phyloP scores from a whole-genome alignment of 64 coral and sea anemone genomes.

The Montipora sp. region DNA sequence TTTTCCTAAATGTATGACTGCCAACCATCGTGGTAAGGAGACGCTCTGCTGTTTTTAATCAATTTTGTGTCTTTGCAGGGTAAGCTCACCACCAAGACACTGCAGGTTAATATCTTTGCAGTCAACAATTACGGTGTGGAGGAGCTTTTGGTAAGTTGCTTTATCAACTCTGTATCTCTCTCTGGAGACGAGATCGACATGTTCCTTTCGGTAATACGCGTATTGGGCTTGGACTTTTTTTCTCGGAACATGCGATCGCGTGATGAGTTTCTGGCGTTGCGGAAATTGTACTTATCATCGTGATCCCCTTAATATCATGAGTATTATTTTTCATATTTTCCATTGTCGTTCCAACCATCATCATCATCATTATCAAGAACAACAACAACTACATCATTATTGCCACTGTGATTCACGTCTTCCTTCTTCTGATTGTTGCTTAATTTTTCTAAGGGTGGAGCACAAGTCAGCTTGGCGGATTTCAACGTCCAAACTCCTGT shows the following conservation, averaged over 20 bases:
- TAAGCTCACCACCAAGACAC: constrained; percentile 73
- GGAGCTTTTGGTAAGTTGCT: constrained; percentile 79
- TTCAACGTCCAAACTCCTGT: constrained; percentile 86
- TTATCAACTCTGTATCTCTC: background rate
- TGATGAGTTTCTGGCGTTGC: too few relatives aligned
- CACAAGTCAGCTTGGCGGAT: constrained; percentile 92
- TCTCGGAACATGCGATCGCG: background rate
- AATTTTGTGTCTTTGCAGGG: constrained; percentile 52
- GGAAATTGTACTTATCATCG: too few relatives aligned
- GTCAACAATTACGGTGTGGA: constrained; percentile 73
- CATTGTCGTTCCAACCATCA: too few relatives aligned
- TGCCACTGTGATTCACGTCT: too few relatives aligned
- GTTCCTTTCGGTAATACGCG: background rate
- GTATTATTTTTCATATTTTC: too few relatives aligned
- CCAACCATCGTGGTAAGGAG: background rate
- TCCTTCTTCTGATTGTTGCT: background rate
- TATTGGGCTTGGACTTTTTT: background rate
- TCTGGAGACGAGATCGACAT: background rate
- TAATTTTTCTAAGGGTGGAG: constrained; percentile 64
- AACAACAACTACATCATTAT: too few relatives aligned
- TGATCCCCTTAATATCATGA: too few relatives aligned
- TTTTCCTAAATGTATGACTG: background rate
- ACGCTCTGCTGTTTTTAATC: background rate
- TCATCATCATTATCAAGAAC: too few relatives aligned
- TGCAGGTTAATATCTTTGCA: constrained; percentile 82